Evolutionary conservation across 1,140 invertebrate species (phyloP).

Genomic region (Neoseiulus cucumeris): DNA sequence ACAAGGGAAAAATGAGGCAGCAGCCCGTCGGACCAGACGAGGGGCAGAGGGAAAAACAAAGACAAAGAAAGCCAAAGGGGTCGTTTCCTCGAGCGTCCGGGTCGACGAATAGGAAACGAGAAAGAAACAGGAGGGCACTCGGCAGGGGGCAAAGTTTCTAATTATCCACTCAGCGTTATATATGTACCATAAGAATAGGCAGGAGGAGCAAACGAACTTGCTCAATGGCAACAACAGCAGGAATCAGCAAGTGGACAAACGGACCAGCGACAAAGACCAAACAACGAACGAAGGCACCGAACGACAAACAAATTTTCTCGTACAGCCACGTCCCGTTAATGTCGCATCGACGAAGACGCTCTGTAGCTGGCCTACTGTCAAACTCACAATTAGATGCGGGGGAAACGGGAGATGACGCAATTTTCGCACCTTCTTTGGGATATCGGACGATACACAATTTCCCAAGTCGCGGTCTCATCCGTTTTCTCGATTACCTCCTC

Average conservation of each 20-base stretch:
- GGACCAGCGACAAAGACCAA: background rate
- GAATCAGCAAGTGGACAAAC: background rate
- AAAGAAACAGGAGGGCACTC: background rate
- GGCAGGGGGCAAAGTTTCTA: slow-evolving; percentile 9
- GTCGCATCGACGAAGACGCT: no score
- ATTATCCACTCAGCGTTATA: slow-evolving; percentile 11
- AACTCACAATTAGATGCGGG: no score
- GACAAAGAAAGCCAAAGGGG: background rate
- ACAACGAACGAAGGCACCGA: no score
- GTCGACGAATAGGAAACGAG: background rate
- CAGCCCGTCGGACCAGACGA: background rate
- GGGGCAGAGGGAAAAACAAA: background rate
- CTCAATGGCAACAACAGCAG: background rate
- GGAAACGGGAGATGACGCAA: no score
- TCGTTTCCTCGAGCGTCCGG: no score
- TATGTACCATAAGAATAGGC: slow-evolving; percentile 6
- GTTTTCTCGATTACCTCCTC: no score
- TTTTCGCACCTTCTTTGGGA: no score
- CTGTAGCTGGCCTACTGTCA: no score
- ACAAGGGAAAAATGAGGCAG: background rate
- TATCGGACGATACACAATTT: no score
- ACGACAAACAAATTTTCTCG: no score
- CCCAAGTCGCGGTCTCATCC: no score
- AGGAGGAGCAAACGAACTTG: background rate
- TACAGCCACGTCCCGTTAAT: no score